phyloP scores from a whole-genome alignment of 1,140 invertebrate species.

The Lepidurus arcticus region DNA sequence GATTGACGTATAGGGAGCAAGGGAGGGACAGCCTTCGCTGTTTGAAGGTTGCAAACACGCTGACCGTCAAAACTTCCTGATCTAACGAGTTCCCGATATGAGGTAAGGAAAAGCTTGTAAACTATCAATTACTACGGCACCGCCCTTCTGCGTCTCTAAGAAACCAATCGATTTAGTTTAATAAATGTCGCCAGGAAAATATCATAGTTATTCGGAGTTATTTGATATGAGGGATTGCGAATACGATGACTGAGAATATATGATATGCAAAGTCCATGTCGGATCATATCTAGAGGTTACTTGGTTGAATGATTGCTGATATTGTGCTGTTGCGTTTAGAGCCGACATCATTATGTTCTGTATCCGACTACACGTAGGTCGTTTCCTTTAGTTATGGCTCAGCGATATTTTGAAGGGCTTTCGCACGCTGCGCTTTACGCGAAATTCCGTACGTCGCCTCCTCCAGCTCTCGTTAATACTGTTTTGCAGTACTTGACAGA shows the following conservation, averaged over 20 bases:
- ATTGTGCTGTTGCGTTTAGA: no score
- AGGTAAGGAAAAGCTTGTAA: neutral
- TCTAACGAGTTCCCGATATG: neutral
- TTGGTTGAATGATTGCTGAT: no score
- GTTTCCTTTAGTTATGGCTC: neutral
- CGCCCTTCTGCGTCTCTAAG: neutral
- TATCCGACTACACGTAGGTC: neutral
- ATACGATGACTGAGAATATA: no score
- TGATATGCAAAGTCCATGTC: no score
- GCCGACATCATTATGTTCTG: neutral
- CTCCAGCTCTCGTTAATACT: neutral
- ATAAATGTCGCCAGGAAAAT: neutral
- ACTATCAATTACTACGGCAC: neutral
- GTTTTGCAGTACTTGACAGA: neutral
- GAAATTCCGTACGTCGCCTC: neutral
- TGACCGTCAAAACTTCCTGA: neutral
- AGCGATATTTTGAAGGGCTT: neutral
- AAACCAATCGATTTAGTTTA: neutral
- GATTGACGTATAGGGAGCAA: no score
- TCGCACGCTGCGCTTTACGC: neutral
- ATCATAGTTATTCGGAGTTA: no score
- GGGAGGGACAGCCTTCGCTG: neutral
- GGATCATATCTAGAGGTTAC: no score
- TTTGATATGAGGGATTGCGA: no score
- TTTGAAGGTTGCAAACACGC: neutral